These are phyloP conservation scores for Pogonomyrmex californicus DNA, from an alignment of 1,140 invertebrate genomes.

Conservation along the genomic window DNA sequence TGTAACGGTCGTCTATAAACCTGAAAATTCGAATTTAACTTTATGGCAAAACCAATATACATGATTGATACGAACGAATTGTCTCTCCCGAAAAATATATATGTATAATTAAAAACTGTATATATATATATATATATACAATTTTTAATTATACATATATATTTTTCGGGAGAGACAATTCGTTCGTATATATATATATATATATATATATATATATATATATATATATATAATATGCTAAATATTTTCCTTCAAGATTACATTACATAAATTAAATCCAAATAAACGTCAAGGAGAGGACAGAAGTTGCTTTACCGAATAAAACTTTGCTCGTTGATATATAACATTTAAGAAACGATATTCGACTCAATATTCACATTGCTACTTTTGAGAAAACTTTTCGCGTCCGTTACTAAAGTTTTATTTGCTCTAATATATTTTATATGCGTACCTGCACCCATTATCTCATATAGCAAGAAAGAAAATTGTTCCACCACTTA, in stretches of 20 bases:
- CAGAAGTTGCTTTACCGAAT: neutral
- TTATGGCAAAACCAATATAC: neutral
- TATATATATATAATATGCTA: no score
- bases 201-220: neutral
- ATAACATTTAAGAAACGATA: neutral
- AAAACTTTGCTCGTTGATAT: neutral
- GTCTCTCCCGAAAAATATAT: neutral
- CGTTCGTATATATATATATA: no score
- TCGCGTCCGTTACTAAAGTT: neutral
- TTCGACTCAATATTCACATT: neutral
- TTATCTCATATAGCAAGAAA: neutral
- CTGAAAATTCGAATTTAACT: constrained; percentile 26
- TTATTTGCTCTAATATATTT: constrained; percentile 1
- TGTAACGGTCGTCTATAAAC: constrained; percentile 47
- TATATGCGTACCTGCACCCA: neutral
- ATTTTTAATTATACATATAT: no score
- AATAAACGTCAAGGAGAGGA: neutral
- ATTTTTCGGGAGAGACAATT: neutral
- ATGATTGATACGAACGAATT: neutral
- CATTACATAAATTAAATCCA: neutral
- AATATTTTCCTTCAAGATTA: neutral
- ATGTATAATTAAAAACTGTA: neutral
- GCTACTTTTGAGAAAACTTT: neutral
- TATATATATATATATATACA: no score
- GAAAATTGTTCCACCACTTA: neutral